phyloP scores from a whole-genome alignment of 35 echinoderm and acorn worm genomes.

The Chiridota heheva region DNA sequence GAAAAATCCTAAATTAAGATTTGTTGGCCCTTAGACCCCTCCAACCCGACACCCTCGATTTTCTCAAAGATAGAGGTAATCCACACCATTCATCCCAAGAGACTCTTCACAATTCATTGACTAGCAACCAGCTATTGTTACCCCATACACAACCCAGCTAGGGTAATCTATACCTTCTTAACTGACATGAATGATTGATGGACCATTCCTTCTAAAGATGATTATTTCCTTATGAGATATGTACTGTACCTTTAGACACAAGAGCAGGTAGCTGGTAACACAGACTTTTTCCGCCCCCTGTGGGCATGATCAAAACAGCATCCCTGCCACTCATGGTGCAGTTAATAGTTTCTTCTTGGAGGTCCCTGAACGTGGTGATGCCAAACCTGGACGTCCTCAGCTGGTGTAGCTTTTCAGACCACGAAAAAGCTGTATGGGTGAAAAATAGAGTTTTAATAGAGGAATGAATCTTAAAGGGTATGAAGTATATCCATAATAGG shows the following conservation, averaged over 20 bases:
- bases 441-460: constrained; percentile 3
- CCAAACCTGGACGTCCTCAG: constrained; percentile 68
- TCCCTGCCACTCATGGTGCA: constrained; percentile 75
- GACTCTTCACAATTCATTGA: too few species aligned
- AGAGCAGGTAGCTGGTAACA: constrained; percentile 95
- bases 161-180: too few species aligned
- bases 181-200: too few species aligned
- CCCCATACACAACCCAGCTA: too few species aligned
- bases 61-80: too few species aligned
- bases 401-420: constrained; percentile 70
- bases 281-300: constrained; percentile 93
- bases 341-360: constrained; percentile 92
- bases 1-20: too few species aligned
- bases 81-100: too few species aligned
- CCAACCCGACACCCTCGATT: too few species aligned
- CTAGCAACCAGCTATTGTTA: too few species aligned
- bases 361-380: constrained; percentile 56
- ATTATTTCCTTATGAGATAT: neutral
- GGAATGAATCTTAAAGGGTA: neutral
- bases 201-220: too few species aligned
- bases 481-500: neutral
- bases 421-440: constrained; percentile 63
- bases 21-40: too few species aligned
- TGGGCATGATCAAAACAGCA: constrained; percentile 90
- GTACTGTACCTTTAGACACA: constrained; percentile 66